Percentiles rank a stretch among this genome's conserved stretches.
These are phyloP conservation scores for Chaetophractus vellerosus DNA, from an alignment of 2,797 vertebrate species.

Conservation along the genomic window DNA sequence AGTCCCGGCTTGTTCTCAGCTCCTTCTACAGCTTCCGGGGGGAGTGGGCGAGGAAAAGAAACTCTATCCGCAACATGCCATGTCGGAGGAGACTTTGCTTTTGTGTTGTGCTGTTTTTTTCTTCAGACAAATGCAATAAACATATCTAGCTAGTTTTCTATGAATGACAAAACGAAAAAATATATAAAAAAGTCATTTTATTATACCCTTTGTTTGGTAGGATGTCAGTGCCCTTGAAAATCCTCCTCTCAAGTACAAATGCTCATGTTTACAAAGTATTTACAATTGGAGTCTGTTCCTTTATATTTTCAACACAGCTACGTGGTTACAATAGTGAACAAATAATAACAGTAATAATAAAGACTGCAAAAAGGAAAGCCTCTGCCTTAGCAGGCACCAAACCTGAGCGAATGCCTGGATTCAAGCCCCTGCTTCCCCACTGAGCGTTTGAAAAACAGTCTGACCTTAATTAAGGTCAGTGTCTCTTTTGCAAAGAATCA, in stretches of 20 bases:
- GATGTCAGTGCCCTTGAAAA: constrained; percentile 69
- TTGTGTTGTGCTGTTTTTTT: background rate
- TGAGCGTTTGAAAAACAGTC: background rate
- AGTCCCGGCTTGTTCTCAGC: fast-evolving
- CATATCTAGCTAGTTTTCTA: background rate
- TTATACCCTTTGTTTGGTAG: constrained; percentile 66
- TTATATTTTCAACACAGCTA: constrained; percentile 55
- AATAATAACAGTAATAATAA: background rate
- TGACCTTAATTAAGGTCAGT: background rate
- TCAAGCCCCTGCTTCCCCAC: background rate
- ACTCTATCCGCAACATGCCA: no score
- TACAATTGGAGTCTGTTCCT: constrained; percentile 69
- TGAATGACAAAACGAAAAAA: background rate
- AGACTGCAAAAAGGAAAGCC: background rate
- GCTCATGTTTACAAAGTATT: constrained; percentile 83
- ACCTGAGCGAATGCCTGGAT: background rate
- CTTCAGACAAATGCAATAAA: background rate
- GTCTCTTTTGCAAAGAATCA: background rate
- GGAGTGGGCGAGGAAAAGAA: background rate
- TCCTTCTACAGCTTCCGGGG: background rate
- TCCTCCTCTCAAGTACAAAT: constrained; percentile 80
- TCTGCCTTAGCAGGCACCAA: background rate
- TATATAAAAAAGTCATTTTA: constrained; percentile 81
- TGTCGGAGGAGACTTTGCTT: background rate
- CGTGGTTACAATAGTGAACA: constrained; percentile 29